A percentile compares a stretch with the other conserved stretches of the same genome.
Conservation (phyloP, 2,113 vertebrate genomes). For the Eulacestoma nigropectus region DNA sequence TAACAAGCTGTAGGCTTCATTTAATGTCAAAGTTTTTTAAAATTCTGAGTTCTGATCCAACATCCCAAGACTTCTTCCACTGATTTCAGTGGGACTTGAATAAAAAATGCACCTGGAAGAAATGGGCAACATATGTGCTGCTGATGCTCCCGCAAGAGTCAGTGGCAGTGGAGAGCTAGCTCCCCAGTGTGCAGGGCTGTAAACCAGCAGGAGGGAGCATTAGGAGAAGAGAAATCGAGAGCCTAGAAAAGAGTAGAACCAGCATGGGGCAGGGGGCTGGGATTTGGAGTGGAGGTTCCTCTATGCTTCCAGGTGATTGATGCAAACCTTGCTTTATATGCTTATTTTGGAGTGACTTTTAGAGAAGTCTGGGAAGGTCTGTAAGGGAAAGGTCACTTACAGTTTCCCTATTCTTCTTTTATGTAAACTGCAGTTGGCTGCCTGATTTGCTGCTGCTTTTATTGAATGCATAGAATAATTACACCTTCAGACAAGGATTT, state of each 20-base stretch:
- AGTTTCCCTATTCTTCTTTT: not conserved
- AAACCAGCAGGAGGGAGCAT: not conserved
- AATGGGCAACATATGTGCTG: not conserved
- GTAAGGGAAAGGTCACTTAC: not conserved
- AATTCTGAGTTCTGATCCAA: not conserved
- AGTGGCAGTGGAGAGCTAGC: not conserved
- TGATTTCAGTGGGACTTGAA: not conserved
- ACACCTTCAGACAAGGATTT: not conserved
- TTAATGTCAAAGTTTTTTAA: not conserved
- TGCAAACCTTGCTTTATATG: not conserved
- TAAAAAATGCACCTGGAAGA: slow-evolving; percentile 27
- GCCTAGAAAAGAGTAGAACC: not conserved
- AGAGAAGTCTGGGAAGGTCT: not conserved
- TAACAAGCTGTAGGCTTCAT: not conserved
- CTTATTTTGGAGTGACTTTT: not conserved
- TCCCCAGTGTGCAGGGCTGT: not conserved
- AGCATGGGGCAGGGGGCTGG: not conserved
- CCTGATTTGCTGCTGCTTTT: not conserved
- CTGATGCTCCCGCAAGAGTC: not conserved
- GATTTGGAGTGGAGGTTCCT: not conserved
- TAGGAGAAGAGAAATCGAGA: not conserved
- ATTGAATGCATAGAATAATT: not conserved
- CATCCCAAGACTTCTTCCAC: not conserved
- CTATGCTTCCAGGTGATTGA: not conserved
- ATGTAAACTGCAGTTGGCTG: not conserved